Evolutionary conservation across 1,140 invertebrate species (phyloP), one percentile per base, ranked within the genome.

Genomic region (Pseudomyrmex cubaensis): DNA sequence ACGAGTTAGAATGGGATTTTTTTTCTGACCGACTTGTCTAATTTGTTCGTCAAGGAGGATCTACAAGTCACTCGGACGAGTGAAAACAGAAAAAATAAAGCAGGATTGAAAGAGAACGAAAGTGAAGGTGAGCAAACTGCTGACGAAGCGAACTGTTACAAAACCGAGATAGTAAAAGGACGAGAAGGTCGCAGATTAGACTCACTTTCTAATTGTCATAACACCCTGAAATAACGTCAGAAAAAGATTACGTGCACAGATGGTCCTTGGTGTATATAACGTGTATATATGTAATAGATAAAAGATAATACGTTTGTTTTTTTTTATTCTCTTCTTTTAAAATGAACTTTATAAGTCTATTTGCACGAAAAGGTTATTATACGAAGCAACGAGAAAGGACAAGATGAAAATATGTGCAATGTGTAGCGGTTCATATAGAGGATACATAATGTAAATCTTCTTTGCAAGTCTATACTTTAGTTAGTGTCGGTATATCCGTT

Each of bases 41-140:
- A 56, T 62, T 61, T 12, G 15, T 62, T 62, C 25, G 8, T n/a
- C 20, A 5, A 73, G 20, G 17, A 46, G 15, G 10, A 25, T 64
- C 15, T 1, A 10, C 7, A 15, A 10, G 35, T 35, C 35, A 5
- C 35, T 35, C 35, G n/a, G n/a, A 54, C 8, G 2, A 44, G 52
- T 59, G 10, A 70, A 56, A 66, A 54, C 48, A 57, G 44, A n/a
- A 10, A 56, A 61, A 72, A 82, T n/a, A 56, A 70, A 75, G 62
- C 56, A 83, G 83, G 69, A 82, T 83, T 52, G 35, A 5, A 77
- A 22, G 72, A 73, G 77, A 83, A 89, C 76, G 85, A 89, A 90
- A 90, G 87, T 87, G 85, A 89, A 90, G 85, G 89, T 87, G 80
- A 89, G 74, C 78, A 74, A 25, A 82, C 56, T 63, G 56, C 59